Base-by-base conservation (phyloP, 2,888 invertebrate genomes). In the Harpalus rubripes region DNA sequence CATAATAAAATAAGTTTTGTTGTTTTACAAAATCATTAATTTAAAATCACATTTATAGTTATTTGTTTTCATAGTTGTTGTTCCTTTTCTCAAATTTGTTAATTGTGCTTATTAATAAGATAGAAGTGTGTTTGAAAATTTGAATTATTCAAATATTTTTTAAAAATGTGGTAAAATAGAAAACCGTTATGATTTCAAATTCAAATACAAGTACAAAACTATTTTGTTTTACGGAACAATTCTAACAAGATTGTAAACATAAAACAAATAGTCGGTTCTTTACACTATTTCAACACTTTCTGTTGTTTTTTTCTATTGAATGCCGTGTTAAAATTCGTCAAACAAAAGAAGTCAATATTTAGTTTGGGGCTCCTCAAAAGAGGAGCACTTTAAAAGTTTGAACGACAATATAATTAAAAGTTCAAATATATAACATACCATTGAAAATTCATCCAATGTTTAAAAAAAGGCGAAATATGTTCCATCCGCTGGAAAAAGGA, bases 281-380 rank as follows among this genome's bases (percentile, higher is more conserved):
- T 16, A 32, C 32, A 26, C 41, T 32, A 68, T 68, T 68, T 41
- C 32, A 68, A 68, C 68, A 68, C 68, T 68, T 32, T 68, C 68
- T 68, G 32, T 68, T 68, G 15, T 32, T 68, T 41, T 65, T 39
- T 68, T 15, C 39, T 32, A 41, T 68, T 68, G 12, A 63, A 63
- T 10, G 63, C 7, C 16, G 68, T 68, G 68, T 32, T 68, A 68
- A 68, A 68, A 68, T 68, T 12, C 26, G 12, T 39, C 39, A 68
- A 68, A 68, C 68, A 68, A 68, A 26, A 68, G 15, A 39, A 41
- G 15, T 26, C 41, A 68, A 68, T 68, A 68, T 68, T 68, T 68
- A 8, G 7, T 7, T 5, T 26, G 12, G 7, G 26, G 32, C 68
- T 68, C 39, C 39, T 68, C 41, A 39, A 68, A 68, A 68, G 68